These are phyloP conservation scores for Ormyrus rosae DNA, from an alignment of 2,888 invertebrate species.

Conservation along the genomic window DNA sequence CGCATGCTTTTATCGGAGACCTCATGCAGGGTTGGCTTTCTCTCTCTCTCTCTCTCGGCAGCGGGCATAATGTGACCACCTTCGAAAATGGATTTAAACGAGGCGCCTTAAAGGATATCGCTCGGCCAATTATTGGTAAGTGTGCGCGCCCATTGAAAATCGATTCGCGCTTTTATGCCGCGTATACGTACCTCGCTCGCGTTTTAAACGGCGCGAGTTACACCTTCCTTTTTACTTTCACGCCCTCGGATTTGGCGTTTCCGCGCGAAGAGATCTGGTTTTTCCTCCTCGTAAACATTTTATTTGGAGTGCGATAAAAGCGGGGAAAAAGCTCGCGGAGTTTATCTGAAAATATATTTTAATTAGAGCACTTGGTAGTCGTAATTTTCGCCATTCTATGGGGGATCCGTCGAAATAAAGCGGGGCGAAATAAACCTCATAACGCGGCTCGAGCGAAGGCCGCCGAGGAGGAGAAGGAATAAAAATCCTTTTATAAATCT, in stretches of 20 bases:
- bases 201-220: too few relatives aligned
- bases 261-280: too few relatives aligned
- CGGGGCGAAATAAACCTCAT: neutral
- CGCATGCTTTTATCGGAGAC: constrained; percentile 37
- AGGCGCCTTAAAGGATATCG: constrained; percentile 25
- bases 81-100: constrained; percentile 37
- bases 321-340: too few relatives aligned
- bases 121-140: neutral
- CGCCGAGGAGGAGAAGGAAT: neutral
- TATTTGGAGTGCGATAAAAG: too few relatives aligned
- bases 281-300: too few relatives aligned
- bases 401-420: constrained; percentile 2
- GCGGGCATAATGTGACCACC: constrained; percentile 23
- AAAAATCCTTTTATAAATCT: constrained; percentile 28
- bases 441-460: neutral
- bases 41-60: neutral
- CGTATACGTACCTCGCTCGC: neutral
- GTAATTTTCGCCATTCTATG: neutral
- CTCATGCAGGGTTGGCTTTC: constrained; percentile 11
- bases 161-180: neutral
- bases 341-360: too few relatives aligned
- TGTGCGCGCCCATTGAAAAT: neutral
- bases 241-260: too few relatives aligned
- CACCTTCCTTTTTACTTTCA: too few relatives aligned
- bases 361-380: too few relatives aligned